phyloP scores from a whole-genome alignment of 2,113 vertebrate genomes.

The Poeciliopsis prolifica region DNA sequence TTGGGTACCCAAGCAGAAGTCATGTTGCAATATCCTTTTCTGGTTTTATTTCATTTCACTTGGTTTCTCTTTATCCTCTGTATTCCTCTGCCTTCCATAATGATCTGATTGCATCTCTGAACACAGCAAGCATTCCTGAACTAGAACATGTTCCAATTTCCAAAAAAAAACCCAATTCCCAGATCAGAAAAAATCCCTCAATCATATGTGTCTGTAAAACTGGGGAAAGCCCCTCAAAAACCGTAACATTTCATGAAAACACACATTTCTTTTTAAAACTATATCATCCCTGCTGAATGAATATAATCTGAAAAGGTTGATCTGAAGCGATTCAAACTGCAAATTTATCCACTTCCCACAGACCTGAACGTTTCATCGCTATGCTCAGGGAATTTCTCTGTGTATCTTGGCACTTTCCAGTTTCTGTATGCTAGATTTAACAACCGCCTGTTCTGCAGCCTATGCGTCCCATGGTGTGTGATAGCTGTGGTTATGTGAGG shows the following conservation, averaged over 20 bases:
- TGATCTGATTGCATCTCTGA: background rate
- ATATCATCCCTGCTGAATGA: conserved; percentile 1
- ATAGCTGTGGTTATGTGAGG: conserved; percentile 7
- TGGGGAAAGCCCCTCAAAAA: background rate
- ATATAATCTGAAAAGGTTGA: background rate
- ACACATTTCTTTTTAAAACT: background rate
- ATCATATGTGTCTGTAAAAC: background rate
- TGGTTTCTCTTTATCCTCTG: background rate
- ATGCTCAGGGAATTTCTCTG: conserved; percentile 11
- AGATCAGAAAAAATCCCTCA: background rate
- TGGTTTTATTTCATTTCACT: background rate
- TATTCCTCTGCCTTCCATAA: background rate
- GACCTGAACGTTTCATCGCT: conserved; percentile 5
- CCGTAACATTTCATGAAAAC: background rate
- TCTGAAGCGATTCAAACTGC: conserved; percentile 4
- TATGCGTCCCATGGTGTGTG: conserved; percentile 35
- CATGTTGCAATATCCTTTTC: background rate
- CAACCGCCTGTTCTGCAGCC: conserved; percentile 25
- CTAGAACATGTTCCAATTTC: background rate
- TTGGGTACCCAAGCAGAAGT: background rate
- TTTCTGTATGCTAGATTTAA: conserved; percentile 44
- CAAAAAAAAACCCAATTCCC: background rate
- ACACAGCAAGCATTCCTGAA: background rate
- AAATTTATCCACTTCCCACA: background rate
- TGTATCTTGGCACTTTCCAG: conserved; percentile 18